Evolutionary conservation across 30 jellyfish, hydroid and myxozoan genomes (phyloP), one percentile per base, ranked within the genome.

Genomic region (Cassiopea andromeda): DNA sequence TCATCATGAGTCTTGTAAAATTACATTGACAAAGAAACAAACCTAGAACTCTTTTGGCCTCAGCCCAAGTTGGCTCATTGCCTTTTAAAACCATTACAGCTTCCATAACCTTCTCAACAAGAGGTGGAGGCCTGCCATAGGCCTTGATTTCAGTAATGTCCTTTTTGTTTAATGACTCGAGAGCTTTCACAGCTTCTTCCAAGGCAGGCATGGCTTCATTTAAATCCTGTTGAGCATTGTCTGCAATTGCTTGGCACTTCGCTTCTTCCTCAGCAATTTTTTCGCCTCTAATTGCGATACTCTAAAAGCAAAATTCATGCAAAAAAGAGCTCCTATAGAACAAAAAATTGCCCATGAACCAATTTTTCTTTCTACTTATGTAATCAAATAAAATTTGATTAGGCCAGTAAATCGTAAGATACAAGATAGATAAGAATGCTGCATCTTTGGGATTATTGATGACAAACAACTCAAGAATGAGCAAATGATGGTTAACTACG

Each of bases 91-190:
- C 90, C 99, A 92, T 92, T 14, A 92, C 99, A 61, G 99, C 99
- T 50, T 96, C 98, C 97, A 92, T 92, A 72, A 96, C 98, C 57
- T 85, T 96, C 67, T 96, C 97, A 54, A 92, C 99, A 16, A 92
- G 89, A 1, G 99, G 98, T 17, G 99, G 99, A 15, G 99, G 99
- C 48, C 96, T 82, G 13, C 97, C 98, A 78, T 96, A 96, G 0
- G 98, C 85, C 85, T 92, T 96, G 89, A 96, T 96, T 44, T 96
- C 99, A 57, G 99, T 96, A 92, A 96, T 96, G 75, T 96, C 99
- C 79, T 84, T 91, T 85, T 92, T 96, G 81, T 96, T 96, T 90
- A 96, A 64, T 9, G 99, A 91, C 68, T 96, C 99, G 80, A 96
- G 87, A 0, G 99, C 98, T 61, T 77, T 88, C 64, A 96, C 85